Conservation (phyloP, 2,888 invertebrate species). For the Trichogramma evanescens region DNA sequence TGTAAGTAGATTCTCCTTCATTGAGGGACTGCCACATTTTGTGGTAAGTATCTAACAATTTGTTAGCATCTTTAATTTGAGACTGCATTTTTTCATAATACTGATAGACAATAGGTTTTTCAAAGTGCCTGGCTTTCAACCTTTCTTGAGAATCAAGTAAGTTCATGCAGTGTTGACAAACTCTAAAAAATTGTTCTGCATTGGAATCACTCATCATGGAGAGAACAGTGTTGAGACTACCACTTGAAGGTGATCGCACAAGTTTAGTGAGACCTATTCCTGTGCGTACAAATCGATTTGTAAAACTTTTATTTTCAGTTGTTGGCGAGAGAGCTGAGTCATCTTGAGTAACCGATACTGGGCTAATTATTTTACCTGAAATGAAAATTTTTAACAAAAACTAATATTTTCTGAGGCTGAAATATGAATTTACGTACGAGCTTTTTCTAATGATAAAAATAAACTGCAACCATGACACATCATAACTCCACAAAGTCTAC, state of each 20-base stretch:
- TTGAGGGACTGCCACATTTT: slow-evolving; percentile 59
- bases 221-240: slow-evolving; percentile 48
- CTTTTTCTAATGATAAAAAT: slow-evolving; percentile 72
- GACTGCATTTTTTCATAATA: slow-evolving; percentile 77
- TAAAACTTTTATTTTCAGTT: slow-evolving; percentile 31
- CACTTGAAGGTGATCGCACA: slow-evolving; percentile 47
- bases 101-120: slow-evolving; percentile 71
- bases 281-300: slow-evolving; percentile 37
- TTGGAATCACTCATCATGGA: slow-evolving; percentile 39
- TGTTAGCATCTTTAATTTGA: slow-evolving; percentile 65
- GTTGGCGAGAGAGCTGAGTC: slow-evolving; percentile 39
- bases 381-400: slow-evolving; percentile 4
- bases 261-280: slow-evolving; percentile 41
- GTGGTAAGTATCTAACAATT: slow-evolving; percentile 50
- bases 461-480: slow-evolving; percentile 88
- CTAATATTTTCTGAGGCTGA: not conserved
- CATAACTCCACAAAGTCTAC: slow-evolving; percentile 87
- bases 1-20: slow-evolving; percentile 85
- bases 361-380: slow-evolving; percentile 55
- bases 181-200: slow-evolving; percentile 57
- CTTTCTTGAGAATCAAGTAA: slow-evolving; percentile 71
- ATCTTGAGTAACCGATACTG: slow-evolving; percentile 43
- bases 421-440: slow-evolving; percentile 55
- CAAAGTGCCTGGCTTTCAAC: slow-evolving; percentile 73
- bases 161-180: slow-evolving; percentile 72